Percentiles rank a stretch among this genome's conserved stretches.
phyloP scores from a whole-genome alignment of 2,797 vertebrate genomes.

The Scomberomorus guttatus region DNA sequence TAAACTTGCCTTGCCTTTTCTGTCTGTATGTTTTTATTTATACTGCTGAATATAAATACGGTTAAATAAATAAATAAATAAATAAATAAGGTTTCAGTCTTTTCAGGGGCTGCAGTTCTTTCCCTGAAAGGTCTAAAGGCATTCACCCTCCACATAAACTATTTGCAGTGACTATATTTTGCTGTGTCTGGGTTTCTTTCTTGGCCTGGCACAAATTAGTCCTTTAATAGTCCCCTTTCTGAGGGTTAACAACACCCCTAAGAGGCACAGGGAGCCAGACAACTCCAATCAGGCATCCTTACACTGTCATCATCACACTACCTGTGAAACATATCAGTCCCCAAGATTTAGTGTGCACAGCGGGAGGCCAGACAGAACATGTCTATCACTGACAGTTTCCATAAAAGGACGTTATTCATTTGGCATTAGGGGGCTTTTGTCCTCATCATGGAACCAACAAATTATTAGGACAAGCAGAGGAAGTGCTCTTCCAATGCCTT shows the following conservation, averaged over 20 bases:
- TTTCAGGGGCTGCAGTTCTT: not conserved
- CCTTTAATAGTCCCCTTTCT: conserved; percentile 36
- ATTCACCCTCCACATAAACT: conserved; percentile 23
- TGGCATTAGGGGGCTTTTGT: not conserved
- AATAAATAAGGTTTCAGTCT: not conserved
- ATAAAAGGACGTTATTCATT: conserved; percentile 6
- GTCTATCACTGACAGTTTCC: not conserved
- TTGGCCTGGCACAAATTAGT: conserved; percentile 31
- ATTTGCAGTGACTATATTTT: conserved; percentile 34
- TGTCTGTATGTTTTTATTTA: too few relatives aligned
- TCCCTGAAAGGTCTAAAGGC: conserved; percentile 6
- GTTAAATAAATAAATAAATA: too few relatives aligned
- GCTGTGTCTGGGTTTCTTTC: conserved; percentile 31
- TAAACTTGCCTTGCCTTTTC: too few relatives aligned
- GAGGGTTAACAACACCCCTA: conserved; percentile 17
- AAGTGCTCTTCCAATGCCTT: not conserved
- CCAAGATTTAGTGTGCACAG: not conserved
- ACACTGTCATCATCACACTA: conserved; percentile 21
- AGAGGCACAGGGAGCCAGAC: conserved; percentile 10
- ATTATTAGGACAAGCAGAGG: not conserved
- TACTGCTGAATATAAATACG: too few relatives aligned
- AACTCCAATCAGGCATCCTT: conserved; percentile 28
- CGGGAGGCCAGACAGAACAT: not conserved
- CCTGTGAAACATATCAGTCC: conserved; percentile 24
- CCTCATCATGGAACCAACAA: conserved; percentile 1